Evolutionary conservation across 37 sponge, comb jelly and placozoan genomes (phyloP).

Genomic region (Chondrosia reniformis): DNA sequence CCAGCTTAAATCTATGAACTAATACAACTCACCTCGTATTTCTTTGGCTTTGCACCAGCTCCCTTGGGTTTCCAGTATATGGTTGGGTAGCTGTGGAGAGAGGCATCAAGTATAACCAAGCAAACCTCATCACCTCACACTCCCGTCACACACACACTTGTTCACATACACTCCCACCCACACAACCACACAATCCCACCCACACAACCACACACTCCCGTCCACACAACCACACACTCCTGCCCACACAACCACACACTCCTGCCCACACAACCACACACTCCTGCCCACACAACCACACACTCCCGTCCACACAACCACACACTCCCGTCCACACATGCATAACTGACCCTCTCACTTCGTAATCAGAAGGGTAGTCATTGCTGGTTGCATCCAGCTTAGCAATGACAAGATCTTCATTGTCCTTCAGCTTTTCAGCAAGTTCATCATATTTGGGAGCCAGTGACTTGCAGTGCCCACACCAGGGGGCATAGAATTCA

Average conservation of each 20-base stretch:
- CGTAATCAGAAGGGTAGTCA: conserved; percentile 68
- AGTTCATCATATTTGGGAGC: conserved; percentile 90
- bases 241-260: not conserved
- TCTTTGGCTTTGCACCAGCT: conserved; percentile 55
- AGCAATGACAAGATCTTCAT: conserved; percentile 83
- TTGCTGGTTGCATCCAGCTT: conserved; percentile 92
- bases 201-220: not conserved
- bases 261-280: not conserved
- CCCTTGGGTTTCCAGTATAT: conserved; percentile 84
- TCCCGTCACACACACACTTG: not conserved
- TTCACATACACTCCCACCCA: not conserved
- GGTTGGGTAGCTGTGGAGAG: conserved; percentile 67
- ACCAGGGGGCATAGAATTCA: conserved; percentile 96
- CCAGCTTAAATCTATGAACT: too few relatives aligned
- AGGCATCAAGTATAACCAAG: not conserved
- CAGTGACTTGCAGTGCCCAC: conserved; percentile 91
- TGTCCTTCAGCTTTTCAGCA: conserved; percentile 75
- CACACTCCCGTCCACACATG: not conserved
- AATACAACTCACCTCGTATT: conserved; percentile 77
- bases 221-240: not conserved
- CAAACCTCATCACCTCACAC: not conserved
- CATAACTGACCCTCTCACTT: conserved; percentile 88
- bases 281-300: conserved; percentile 2
- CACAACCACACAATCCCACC: not conserved
- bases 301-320: not conserved